Base-by-base conservation (phyloP, 1,140 invertebrate species). In the Daktulosphaira vitifoliae region DNA sequence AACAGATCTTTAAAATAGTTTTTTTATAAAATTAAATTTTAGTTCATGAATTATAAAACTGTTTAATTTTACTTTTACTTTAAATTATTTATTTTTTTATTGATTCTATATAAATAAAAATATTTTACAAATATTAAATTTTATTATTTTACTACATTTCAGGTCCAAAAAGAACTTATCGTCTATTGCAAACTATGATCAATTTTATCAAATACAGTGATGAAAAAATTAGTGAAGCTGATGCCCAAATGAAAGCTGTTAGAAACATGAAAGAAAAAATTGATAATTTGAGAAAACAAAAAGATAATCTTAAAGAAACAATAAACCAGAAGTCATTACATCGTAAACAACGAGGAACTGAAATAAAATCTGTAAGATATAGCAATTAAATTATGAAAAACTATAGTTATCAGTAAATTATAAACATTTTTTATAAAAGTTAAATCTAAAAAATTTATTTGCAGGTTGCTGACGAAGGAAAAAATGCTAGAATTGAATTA, bases 201-300 rank as follows among this genome's bases (percentile, higher is more conserved):
- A 62, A 48, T 23, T 62, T 62, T 16, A 62, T 62, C 20, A 62
- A 62, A 15, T 62, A 62, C 16, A 62, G 56, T 29, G 56, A 62
- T 62, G 42, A 48, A 62, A 62, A 62, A 62, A 62, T 62, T 18
- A 9, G 20, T n/a, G 42, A 48, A 22, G 42, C n/a, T 46, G 56
- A 62, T 33, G 25, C 5, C 7, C 25, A 62, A 62, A 62, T 62
- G 56, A 62, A 62, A 62, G 25, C 56, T 4, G 42, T 62, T 8
- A 62, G 25, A 62, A 62, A 48, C 29, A 48, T 62, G 42, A 62
- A 62, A 33, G 56, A 62, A 7, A 62, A 20, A 22, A 46, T 62
- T 62, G 56, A 62, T 62, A 46, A 33, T 3, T 33, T 46, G 3
- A 44, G 44, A 22, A 62, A 62, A 44, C 15, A 62, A 62, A 62